phyloP scores from a whole-genome alignment of 2,888 invertebrate genomes.

The Amphiduros pacificus region DNA sequence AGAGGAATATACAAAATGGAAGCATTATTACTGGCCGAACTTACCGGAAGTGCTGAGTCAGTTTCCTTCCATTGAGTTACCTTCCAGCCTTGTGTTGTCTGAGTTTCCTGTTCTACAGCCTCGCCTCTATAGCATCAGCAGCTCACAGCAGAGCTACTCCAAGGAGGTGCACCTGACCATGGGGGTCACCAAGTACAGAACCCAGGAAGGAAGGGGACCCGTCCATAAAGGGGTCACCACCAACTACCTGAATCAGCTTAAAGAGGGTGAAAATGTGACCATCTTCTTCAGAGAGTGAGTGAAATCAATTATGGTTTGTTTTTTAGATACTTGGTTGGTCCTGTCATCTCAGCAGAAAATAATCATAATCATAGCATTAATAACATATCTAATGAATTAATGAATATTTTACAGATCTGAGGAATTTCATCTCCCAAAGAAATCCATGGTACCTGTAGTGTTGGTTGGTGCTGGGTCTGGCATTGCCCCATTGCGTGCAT shows the following conservation, averaged over 20 bases:
- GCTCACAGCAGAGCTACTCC: slow-evolving; percentile 72
- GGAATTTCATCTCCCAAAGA: no score
- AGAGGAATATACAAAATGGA: slow-evolving; percentile 79
- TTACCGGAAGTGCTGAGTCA: slow-evolving; percentile 77
- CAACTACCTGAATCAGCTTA: slow-evolving; percentile 80
- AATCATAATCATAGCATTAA: no score
- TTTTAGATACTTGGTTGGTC: no score
- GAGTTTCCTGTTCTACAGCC: slow-evolving; percentile 85
- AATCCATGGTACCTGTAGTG: no score
- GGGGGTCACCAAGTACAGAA: slow-evolving; percentile 84
- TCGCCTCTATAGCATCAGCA: slow-evolving; percentile 92
- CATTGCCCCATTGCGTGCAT: no score
- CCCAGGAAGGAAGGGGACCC: slow-evolving; percentile 71
- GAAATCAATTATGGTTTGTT: no score
- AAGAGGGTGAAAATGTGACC: slow-evolving; percentile 66
- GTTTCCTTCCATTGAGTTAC: slow-evolving; percentile 82
- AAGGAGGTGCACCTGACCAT: slow-evolving; percentile 87
- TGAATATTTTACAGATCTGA: no score
- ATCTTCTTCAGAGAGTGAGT: slow-evolving; percentile 78
- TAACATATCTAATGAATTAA: no score
- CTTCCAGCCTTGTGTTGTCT: slow-evolving; percentile 78
- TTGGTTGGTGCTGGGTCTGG: no score
- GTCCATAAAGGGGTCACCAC: slow-evolving; percentile 91
- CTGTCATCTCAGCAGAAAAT: no score
- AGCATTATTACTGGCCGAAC: slow-evolving; percentile 83